Evolutionary conservation across 2,797 vertebrate species (phyloP).

Genomic region (Trematomus bernacchii): DNA sequence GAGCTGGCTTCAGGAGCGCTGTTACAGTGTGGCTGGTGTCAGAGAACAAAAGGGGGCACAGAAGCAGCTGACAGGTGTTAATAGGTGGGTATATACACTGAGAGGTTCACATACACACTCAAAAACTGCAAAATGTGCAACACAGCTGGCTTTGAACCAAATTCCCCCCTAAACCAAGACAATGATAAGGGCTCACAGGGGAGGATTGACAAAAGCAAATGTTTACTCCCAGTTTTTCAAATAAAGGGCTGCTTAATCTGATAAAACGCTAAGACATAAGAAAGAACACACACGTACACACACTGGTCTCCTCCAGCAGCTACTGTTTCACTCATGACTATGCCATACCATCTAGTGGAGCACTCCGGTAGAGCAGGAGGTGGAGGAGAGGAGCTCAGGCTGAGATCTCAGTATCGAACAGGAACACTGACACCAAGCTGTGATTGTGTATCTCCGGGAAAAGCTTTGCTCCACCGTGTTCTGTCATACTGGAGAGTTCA

Average conservation of each 20-base stretch:
- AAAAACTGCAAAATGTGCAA: background rate
- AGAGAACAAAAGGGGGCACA: conserved; percentile 20
- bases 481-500: background rate
- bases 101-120: conserved; percentile 36
- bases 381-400: conserved; percentile 1
- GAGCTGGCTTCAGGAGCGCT: background rate
- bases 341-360: conserved; percentile 85
- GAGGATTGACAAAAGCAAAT: conserved; percentile 62
- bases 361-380: conserved; percentile 63
- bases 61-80: conserved; percentile 30
- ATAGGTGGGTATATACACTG: conserved; percentile 20
- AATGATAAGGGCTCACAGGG: conserved; percentile 41
- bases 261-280: conserved; percentile 59
- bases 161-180: conserved; percentile 42
- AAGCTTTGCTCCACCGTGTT: background rate
- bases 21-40: conserved; percentile 14
- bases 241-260: conserved; percentile 64
- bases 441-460: background rate
- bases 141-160: conserved; percentile 43
- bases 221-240: conserved; percentile 54
- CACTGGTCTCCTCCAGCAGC: conserved; percentile 1
- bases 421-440: conserved; percentile 20
- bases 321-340: conserved; percentile 71
- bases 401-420: conserved; percentile 23
- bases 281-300: background rate